Evolutionary conservation across 2,797 vertebrate species (phyloP).

Genomic region (Sebastolobus alascanus): DNA sequence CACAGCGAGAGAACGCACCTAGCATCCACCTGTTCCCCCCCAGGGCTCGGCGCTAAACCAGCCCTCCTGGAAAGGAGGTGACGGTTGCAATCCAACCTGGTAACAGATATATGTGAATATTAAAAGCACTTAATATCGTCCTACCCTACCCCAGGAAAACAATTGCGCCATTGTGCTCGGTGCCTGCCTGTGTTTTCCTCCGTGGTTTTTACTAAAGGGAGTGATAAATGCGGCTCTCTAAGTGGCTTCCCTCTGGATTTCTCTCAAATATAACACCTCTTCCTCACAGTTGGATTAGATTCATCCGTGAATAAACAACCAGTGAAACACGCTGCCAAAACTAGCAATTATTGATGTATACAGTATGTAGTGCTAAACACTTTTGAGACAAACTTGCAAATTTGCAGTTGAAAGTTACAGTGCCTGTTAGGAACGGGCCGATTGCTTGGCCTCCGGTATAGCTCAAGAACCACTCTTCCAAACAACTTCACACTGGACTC

Average conservation of each 20-base stretch:
- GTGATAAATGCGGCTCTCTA: constrained; percentile 64
- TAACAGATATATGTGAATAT: constrained; percentile 79
- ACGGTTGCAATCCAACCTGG: constrained; percentile 58
- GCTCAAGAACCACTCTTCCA: neutral
- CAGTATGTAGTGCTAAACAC: neutral
- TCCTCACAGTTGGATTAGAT: constrained; percentile 16
- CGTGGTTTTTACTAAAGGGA: constrained; percentile 58
- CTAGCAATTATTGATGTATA: constrained; percentile 8
- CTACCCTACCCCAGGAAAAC: constrained; percentile 52
- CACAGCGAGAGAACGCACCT: constrained; percentile 30
- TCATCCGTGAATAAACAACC: constrained; percentile 10
- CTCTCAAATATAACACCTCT: constrained; percentile 42
- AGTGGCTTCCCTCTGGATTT: constrained; percentile 70
- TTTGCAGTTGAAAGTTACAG: neutral
- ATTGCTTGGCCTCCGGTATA: neutral
- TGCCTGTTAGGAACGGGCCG: neutral
- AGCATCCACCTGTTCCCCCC: constrained; percentile 77
- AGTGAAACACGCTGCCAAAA: neutral
- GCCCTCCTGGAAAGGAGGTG: constrained; percentile 44
- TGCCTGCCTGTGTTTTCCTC: constrained; percentile 60
- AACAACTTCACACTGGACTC: neutral
- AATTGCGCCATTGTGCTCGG: constrained; percentile 69
- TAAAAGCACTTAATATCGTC: constrained; percentile 72
- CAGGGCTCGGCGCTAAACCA: constrained; percentile 55
- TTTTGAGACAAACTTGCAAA: neutral